Evolutionary conservation across 2,113 vertebrate species (phyloP).

Genomic region (Anser cygnoides): DNA sequence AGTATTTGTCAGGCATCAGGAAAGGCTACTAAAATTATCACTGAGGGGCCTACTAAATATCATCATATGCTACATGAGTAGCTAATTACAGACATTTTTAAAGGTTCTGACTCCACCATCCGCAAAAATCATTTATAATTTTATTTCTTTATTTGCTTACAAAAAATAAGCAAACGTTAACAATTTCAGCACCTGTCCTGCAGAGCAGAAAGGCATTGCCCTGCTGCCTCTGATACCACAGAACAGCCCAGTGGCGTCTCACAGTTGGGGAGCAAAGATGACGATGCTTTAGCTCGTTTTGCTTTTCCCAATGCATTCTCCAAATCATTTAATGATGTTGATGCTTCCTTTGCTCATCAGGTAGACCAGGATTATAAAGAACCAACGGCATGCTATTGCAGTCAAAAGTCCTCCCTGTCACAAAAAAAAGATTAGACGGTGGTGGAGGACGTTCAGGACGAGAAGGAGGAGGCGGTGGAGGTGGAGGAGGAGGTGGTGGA

Average conservation of each 20-base stretch:
- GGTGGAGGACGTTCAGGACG: too few species aligned
- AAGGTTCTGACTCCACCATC: conserved; percentile 62
- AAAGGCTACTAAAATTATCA: conserved; percentile 72
- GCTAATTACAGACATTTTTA: conserved; percentile 73
- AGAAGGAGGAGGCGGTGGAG: too few species aligned
- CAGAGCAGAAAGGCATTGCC: background rate
- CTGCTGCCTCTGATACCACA: background rate
- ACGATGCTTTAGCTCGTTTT: background rate
- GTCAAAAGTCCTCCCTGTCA: too few species aligned
- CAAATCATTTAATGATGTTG: too few species aligned
- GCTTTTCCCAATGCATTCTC: too few species aligned
- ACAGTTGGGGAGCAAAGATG: background rate
- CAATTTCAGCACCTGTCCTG: background rate
- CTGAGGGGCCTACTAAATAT: conserved; percentile 75
- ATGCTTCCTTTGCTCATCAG: too few species aligned
- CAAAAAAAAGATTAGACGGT: too few species aligned
- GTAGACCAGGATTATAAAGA: too few species aligned
- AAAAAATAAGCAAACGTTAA: conserved; percentile 67
- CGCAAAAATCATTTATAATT: background rate
- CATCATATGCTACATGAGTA: conserved; percentile 72
- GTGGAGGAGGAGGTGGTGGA: too few species aligned
- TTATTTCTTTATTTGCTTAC: conserved; percentile 51
- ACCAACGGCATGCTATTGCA: too few species aligned
- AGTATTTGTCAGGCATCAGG: conserved; percentile 75
- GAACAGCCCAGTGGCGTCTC: background rate